Evolutionary conservation across 2,797 vertebrate species (phyloP).

Genomic region (Halcyon badia): DNA sequence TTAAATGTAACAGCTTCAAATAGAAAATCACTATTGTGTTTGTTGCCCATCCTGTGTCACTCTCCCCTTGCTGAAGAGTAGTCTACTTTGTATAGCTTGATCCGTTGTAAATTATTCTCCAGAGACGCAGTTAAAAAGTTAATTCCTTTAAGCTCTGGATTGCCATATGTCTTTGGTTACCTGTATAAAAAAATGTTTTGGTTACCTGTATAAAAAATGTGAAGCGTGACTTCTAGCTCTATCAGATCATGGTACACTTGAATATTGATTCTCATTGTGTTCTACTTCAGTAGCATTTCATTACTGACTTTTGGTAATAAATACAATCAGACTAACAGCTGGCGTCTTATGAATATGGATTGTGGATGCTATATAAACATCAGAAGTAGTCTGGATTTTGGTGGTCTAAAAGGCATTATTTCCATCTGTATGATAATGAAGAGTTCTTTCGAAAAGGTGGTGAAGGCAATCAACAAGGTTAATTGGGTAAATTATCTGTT

Average conservation of each 20-base stretch:
- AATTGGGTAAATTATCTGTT: not conserved
- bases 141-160: not conserved
- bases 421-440: not conserved
- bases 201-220: not conserved
- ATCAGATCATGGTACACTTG: not conserved
- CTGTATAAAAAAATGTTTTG: not conserved
- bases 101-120: not conserved
- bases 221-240: not conserved
- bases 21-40: not conserved
- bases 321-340: conserved; percentile 14
- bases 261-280: not conserved
- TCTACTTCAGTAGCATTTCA: not conserved
- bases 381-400: not conserved
- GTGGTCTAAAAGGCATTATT: not conserved
- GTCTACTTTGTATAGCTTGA: not conserved
- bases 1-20: not conserved
- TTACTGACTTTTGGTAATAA: conserved; percentile 24
- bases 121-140: not conserved
- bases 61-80: not conserved
- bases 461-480: not conserved
- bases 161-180: not conserved
- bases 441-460: not conserved
- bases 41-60: not conserved
- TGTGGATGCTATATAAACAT: not conserved
- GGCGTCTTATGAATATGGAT: conserved; percentile 11